Evolutionary conservation across 2,888 invertebrate species (phyloP), one percentile per base, ranked within the genome.

Genomic region (Hydraecia micacea): DNA sequence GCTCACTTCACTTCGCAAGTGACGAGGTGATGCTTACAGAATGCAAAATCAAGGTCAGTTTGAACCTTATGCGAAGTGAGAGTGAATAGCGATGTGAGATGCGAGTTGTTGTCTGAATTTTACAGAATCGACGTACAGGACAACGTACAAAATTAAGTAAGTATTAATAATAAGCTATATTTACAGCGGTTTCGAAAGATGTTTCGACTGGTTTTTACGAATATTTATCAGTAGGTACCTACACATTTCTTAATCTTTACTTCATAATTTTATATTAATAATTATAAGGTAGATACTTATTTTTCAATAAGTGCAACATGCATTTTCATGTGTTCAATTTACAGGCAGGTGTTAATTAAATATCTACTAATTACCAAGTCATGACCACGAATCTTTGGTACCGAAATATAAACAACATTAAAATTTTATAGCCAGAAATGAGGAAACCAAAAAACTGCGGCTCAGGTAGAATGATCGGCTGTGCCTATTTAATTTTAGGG

Each of bases 401-500:
- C 42, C 72, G 13, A 65, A 77, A 65, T 71, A 81, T 85, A 84
- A 84, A 87, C 81, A 81, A 81, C 67, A 80, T 81, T 86, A 79
- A 81, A 81, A 84, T 86, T 87, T 86, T 87, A 86, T 84, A 67
- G 73, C 66, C 79, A 85, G 74, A 80, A 82, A 84, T 79, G 80
- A 86, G 87, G 90, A 90, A 91, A 90, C 91, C 92, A 91, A 91
- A 92, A 92, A 93, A 92, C 88, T 89, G 88, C 81, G 79, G 77
- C 87, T 91, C 93, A 93, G 93, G 94, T 93, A 93, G 90, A 87
- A 77, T 85, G 79, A 88, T 87, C 80, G 87, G 79, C 81, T 73
- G 67, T 77, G 80, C 73, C 78, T 90, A 86, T 86, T 80, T 90
- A 76, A 84, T 82, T 79, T 81, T 78, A 77, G 81, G 75, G 87